These are phyloP conservation scores for Drosophila melanogaster DNA, from an alignment of 1,140 invertebrate genomes.

Conservation along the genomic window Release_6_plus_ISO1_MT NT_037436.4:3785001-3785500, in stretches of 20 bases:
- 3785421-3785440: constrained; percentile 10
- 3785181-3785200: neutral
- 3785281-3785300: too few relatives aligned
- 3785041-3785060: constrained; percentile 40
- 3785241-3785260: neutral
- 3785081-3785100: constrained; percentile 36
- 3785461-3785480: constrained; percentile 50
- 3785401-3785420: constrained; percentile 10
- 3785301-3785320: constrained; percentile 23
- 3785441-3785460: constrained; percentile 23
- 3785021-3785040: neutral
- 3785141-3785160: constrained; percentile 14
- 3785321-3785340: constrained; percentile 26
- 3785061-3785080: constrained; percentile 42
- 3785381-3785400: constrained; percentile 35
- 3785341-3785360: constrained; percentile 72
- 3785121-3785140: constrained; percentile 70
- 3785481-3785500: constrained; percentile 40
- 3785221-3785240: neutral
- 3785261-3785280: neutral
- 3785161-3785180: neutral
- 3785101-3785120: constrained; percentile 55
- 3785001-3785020: constrained; percentile 1
- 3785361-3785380: constrained; percentile 78
- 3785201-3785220: neutral